Base-by-base conservation (phyloP, 1,140 invertebrate genomes). In the Aleiodes sp. region DNA sequence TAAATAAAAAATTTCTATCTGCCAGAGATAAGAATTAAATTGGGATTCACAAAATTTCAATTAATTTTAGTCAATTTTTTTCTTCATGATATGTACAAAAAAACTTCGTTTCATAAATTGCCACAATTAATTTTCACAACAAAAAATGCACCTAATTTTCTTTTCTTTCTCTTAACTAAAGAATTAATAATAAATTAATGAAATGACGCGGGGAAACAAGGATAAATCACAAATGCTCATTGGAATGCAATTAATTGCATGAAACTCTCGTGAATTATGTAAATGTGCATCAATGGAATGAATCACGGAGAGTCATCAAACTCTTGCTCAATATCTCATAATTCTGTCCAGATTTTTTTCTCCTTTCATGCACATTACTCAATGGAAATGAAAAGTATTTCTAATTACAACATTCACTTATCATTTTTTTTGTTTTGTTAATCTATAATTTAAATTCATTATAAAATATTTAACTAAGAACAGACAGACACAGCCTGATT, bases 191-290 rank as follows among this genome's bases (percentile, higher is more conserved):
- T 63, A 74, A 70, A 66, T 26, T 72, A 68, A 70, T 70, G 76
- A 77, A 66, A 79, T 66, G 77, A 76, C 65, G 29, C 70, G 71
- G 67, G 61, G 24, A 14, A 64, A 73, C 71, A 68, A 39, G 39
- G 31, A 77, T 71, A 66, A 68, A 74, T 68, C 65, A 75, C 67
- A 76, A 80, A 80, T 80, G 70, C 73, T 76, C 68, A 59, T 71
- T 73, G 77, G 79, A 80, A 80, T 80, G 79, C 63, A 66, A 72
- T 64, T 24, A 52, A 73, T 70, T 72, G 70, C 67, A 33, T 31
- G 24, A 28, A 37, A 1, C 2, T 52, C 21, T 43, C 39, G n/a
- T 21, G 46, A 41, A 35, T 33, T 24, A 62, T 68, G 63, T 43
- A 65, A 66, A 73, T 73, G 66, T 69, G 65, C 68, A 63, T 66